Percentiles rank a stretch among this genome's conserved stretches.
Conservation (phyloP, 37 sponge, comb jelly and placozoan species). For the Aphrocallistes beatrix region DNA sequence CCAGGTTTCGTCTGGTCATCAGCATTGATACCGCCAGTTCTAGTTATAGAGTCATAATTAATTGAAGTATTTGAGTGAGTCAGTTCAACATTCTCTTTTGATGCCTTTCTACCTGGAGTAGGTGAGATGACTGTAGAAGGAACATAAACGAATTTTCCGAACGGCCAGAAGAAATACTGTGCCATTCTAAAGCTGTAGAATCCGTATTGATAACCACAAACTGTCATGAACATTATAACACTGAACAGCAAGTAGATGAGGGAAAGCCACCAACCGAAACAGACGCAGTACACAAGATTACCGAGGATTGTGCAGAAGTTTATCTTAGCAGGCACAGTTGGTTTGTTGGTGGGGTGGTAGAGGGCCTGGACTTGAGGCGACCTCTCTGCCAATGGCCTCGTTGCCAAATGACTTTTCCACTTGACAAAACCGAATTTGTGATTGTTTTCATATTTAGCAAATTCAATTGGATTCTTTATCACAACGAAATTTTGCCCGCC, state of each 20-base stretch:
- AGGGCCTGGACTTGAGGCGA: slow-evolving; percentile 21
- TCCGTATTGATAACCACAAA: slow-evolving; percentile 24
- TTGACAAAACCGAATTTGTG: slow-evolving; percentile 22
- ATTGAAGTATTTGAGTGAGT: neutral
- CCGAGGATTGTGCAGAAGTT: neutral
- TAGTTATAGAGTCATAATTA: neutral
- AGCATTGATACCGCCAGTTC: neutral
- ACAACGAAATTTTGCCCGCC: neutral
- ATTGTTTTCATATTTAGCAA: neutral
- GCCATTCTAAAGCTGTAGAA: neutral
- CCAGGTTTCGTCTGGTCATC: neutral
- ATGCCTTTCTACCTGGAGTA: neutral
- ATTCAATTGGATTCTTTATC: neutral
- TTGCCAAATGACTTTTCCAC: slow-evolving; percentile 25
- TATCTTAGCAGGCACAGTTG: neutral
- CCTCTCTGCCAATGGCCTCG: slow-evolving; percentile 4
- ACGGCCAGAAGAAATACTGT: slow-evolving; percentile 22
- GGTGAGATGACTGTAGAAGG: neutral
- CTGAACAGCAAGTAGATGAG: neutral
- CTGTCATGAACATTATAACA: slow-evolving; percentile 1
- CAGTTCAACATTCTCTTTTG: neutral
- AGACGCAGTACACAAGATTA: slow-evolving; percentile 14
- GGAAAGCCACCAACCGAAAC: slow-evolving; percentile 28
- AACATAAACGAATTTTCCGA: slow-evolving; percentile 18
- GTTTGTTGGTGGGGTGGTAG: neutral